A percentile compares a stretch with the other conserved stretches of the same genome.
These are phyloP conservation scores for Kradibia gibbosae DNA, from an alignment of 1,140 invertebrate species.

Conservation along the genomic window DNA sequence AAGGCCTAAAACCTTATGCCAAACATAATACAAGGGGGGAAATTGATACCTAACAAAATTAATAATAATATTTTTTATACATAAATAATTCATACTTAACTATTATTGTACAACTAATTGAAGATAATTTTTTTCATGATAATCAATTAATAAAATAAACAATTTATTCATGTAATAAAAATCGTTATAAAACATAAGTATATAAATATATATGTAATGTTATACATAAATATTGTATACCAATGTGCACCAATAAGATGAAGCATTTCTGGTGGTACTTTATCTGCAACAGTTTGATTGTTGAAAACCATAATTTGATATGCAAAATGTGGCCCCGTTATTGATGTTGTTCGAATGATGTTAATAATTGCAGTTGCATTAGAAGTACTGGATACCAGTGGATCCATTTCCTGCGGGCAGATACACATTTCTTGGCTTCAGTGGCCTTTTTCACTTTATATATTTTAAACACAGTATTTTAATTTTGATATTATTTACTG, in stretches of 20 bases:
- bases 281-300: slow-evolving; percentile 84
- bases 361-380: slow-evolving; percentile 17
- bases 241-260: slow-evolving; percentile 82
- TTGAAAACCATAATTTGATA: slow-evolving; percentile 63
- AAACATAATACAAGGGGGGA: slow-evolving; percentile 83
- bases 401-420: slow-evolving; percentile 42
- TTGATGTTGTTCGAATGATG: slow-evolving; percentile 57
- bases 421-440: slow-evolving; percentile 15
- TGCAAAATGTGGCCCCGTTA: slow-evolving; percentile 67
- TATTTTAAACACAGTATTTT: not conserved
- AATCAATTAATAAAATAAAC: not conserved
- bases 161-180: not conserved
- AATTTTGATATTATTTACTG: not conserved
- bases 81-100: not conserved
- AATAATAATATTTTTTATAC: not conserved
- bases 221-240: slow-evolving; percentile 65
- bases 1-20: slow-evolving; percentile 85
- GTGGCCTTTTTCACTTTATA: not conserved
- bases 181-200: not conserved
- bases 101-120: not conserved
- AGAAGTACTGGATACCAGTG: not conserved
- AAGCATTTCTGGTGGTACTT: slow-evolving; percentile 81
- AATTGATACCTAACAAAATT: slow-evolving; percentile 72
- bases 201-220: not conserved
- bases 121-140: not conserved